Evolutionary conservation across 2,888 invertebrate genomes (phyloP), one percentile per base, ranked within the genome.

Genomic region (Elmis aenea): DNA sequence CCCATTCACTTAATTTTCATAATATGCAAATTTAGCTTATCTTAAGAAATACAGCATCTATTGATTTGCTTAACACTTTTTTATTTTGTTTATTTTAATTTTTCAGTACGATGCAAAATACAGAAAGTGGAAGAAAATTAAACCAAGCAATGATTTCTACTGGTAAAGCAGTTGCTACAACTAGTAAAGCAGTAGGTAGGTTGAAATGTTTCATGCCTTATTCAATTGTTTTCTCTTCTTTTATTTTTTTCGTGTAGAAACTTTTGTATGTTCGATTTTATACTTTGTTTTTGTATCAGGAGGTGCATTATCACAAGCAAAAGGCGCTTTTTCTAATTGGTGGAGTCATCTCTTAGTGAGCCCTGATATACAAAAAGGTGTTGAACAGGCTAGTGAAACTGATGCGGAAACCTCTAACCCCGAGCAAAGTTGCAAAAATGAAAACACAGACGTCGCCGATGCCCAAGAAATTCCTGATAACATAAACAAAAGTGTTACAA

Each of bases 121-220:
- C 91, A 20, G 95, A 95, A 67, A 83, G 92, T 51, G 94, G 94
- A 0, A 77, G 93, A 33, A 93, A 93, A 68, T 75, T 95, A 42
- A 93, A 92, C 57, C 91, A 92, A 61, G 94, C 94, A 1, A 90
- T 95, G 64, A 83, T 83, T 32, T 86, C 84, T 43, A 94, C 95
- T 2, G 91, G 93, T 14, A 81, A 90, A 57, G 93, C 89, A 15
- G 92, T 95, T 28, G 88, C 80, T 8, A 81, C 83, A 13, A 84
- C 83, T 5, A 79, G 83, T 33, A 81, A 81, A 69, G 84, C 77
- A 52, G 83, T 85, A 32, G 81, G 80, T 79, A 60, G 67, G 76
- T 58, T 18, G 8, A 18, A n/a, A n/a, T n/a, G n/a, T n/a, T n/a
- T n/a, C n/a, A n/a, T n/a, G n/a, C n/a, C n/a, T n/a, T n/a, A n/a